Evolutionary conservation across 2,797 vertebrate genomes (phyloP).

Genomic region (Chiloscyllium punctatum): DNA sequence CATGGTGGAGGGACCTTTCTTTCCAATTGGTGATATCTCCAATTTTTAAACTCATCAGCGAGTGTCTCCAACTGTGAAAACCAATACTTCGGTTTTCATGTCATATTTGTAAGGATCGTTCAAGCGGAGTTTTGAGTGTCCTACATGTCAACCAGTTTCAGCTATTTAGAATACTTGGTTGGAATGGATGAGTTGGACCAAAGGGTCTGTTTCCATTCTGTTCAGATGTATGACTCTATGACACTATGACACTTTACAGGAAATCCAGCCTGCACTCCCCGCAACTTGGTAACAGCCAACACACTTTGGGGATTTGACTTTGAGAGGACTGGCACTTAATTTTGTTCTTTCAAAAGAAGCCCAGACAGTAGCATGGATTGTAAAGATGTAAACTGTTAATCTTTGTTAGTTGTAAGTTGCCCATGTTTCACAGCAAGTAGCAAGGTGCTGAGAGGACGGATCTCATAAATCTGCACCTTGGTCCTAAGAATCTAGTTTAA

Average conservation of each 20-base stretch:
- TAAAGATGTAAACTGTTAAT: background rate
- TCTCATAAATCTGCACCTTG: too few relatives aligned
- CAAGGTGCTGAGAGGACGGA: background rate
- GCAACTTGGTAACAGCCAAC: background rate
- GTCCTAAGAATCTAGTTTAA: too few relatives aligned
- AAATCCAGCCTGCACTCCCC: background rate
- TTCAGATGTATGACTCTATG: too few relatives aligned
- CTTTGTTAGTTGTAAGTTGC: background rate
- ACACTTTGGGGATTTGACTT: background rate
- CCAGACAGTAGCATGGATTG: background rate
- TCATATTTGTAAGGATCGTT: too few relatives aligned
- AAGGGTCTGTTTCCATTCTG: too few relatives aligned
- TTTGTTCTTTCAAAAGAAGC: background rate
- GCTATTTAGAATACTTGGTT: background rate
- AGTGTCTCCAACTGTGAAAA: background rate
- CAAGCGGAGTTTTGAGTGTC: background rate
- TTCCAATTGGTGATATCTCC: background rate
- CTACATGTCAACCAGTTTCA: background rate
- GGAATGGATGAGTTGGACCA: too few relatives aligned
- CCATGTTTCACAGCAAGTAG: background rate
- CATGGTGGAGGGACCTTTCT: background rate
- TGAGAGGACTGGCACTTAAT: background rate
- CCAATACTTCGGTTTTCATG: background rate
- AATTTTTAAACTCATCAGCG: background rate
- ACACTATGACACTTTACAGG: background rate